phyloP scores from a whole-genome alignment of 2,888 invertebrate species.

The Ectropis crepuscularia region DNA sequence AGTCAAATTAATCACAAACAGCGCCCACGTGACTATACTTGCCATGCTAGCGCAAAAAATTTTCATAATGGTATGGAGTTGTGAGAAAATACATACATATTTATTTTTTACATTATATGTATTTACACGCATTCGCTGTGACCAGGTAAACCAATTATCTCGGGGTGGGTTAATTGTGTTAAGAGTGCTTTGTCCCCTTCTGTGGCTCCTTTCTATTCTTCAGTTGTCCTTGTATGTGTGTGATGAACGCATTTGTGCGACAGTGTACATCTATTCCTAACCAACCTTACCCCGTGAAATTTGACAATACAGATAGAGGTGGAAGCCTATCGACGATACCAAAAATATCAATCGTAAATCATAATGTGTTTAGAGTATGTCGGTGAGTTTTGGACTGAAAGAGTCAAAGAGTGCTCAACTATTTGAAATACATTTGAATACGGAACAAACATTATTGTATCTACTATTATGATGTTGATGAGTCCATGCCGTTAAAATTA shows the following conservation, averaged over 20 bases:
- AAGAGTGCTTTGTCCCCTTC: conserved; percentile 49
- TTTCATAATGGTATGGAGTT: not conserved
- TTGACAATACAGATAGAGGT: conserved; percentile 50
- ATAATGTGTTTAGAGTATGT: conserved; percentile 51
- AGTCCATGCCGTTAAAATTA: conserved; percentile 11
- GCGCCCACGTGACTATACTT: too few relatives aligned
- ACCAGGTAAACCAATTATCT: conserved; percentile 68
- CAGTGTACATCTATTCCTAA: conserved; percentile 1
- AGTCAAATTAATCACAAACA: too few relatives aligned
- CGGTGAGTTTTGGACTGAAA: conserved; percentile 51
- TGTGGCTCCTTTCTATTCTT: conserved; percentile 45
- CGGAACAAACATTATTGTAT: conserved; percentile 12
- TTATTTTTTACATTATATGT: conserved; percentile 10
- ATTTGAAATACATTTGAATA: not conserved
- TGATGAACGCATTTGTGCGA: conserved; percentile 14
- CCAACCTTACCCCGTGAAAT: conserved; percentile 18
- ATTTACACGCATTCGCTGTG: conserved; percentile 37
- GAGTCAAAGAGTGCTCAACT: not conserved
- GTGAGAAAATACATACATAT: not conserved
- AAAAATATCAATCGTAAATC: conserved; percentile 40
- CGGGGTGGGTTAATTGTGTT: conserved; percentile 64
- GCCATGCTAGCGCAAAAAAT: not conserved
- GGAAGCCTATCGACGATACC: conserved; percentile 49
- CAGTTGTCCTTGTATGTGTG: conserved; percentile 25
- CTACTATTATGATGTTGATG: conserved; percentile 12